Evolutionary conservation across 2,113 vertebrate genomes (phyloP), one percentile per base, ranked within the genome.

Genomic region (Neolamprologus sp.): DNA sequence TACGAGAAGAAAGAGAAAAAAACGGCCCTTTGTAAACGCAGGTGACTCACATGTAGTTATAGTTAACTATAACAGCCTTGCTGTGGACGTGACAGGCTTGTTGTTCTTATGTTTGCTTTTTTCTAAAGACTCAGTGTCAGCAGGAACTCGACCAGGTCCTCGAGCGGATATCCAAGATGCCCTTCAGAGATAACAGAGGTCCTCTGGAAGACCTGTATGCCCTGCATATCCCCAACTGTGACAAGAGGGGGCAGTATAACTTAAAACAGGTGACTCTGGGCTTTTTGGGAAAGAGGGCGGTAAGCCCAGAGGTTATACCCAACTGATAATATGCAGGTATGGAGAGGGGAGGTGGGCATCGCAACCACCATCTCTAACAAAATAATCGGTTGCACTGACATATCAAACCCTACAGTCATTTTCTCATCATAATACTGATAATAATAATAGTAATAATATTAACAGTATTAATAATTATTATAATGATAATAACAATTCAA

Each of bases 191-290:
- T 87, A 98, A 99, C 84, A 91, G 98, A 84, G 98, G 98, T 3
- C 98, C 98, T 0, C 94, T 99, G 96, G 99, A 99, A 82, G 98
- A 99, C 83, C 97, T 99, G 51, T 99, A 99, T 40, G 97, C 98
- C 60, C 94, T 99, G 89, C 98, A 99, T 84, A 99, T 99, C 93
- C 99, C 99, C 88, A 99, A 99, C 96, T 99, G 99, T 6, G 98
- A 99, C 97, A 99, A 97, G 93, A 97, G 97, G 4, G 98, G 99
- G 92, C 96, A 98, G 88, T 99, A 99, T 95, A 99, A 99, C 95
- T 97, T 98, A 92, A 99, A 99, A 95, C 99, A 99, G 97, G 99
- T 97, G 94, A 95, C 60, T 42, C 17, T 19, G 71, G 51, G 37
- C 53, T 21, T 55, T 60, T 60, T 82, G 65, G 31, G 51, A n/a